phyloP scores from a whole-genome alignment of 1,140 invertebrate species.

The Lordiphosa stackelbergi region DNA sequence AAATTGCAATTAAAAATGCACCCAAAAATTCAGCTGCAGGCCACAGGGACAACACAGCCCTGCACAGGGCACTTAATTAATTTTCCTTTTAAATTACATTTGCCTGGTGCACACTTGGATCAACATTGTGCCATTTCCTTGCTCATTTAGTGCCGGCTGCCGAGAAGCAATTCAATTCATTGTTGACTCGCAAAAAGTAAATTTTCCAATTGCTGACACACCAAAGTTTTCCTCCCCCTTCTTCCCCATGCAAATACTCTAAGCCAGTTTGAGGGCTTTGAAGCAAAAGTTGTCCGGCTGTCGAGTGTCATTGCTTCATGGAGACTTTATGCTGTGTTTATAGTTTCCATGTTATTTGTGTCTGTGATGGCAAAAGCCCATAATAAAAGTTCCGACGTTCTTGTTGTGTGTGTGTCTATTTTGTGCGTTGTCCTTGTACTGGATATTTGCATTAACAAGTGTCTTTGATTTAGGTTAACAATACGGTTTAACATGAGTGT shows the following conservation, averaged over 20 bases:
- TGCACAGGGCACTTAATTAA: slow-evolving; percentile 55
- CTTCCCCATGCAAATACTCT: slow-evolving; percentile 25
- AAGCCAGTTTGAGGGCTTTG: slow-evolving; percentile 24
- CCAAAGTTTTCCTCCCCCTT: slow-evolving; percentile 16
- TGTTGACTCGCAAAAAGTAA: slow-evolving; percentile 59
- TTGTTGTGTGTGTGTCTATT: slow-evolving; percentile 1
- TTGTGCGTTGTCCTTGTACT: slow-evolving; percentile 5
- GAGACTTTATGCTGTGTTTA: slow-evolving; percentile 42
- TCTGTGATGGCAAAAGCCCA: slow-evolving; percentile 25
- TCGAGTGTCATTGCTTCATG: slow-evolving; percentile 17
- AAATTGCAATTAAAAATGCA: slow-evolving; percentile 61
- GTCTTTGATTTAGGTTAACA: slow-evolving; percentile 35
- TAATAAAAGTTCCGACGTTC: slow-evolving; percentile 30
- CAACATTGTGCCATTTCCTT: slow-evolving; percentile 41
- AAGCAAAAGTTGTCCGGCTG: slow-evolving; percentile 17
- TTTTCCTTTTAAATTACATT: slow-evolving; percentile 63
- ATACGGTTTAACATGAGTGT: slow-evolving; percentile 30
- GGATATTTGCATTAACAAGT: slow-evolving; percentile 17
- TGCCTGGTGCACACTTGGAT: slow-evolving; percentile 50
- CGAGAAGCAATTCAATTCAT: slow-evolving; percentile 55
- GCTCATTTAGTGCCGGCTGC: slow-evolving; percentile 40
- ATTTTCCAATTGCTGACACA: slow-evolving; percentile 23
- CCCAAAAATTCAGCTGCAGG: slow-evolving; percentile 35
- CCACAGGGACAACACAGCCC: neutral
- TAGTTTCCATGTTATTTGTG: slow-evolving; percentile 41